Evolutionary conservation across 2,888 invertebrate species (phyloP).

Genomic region (Erebia palarica): DNA sequence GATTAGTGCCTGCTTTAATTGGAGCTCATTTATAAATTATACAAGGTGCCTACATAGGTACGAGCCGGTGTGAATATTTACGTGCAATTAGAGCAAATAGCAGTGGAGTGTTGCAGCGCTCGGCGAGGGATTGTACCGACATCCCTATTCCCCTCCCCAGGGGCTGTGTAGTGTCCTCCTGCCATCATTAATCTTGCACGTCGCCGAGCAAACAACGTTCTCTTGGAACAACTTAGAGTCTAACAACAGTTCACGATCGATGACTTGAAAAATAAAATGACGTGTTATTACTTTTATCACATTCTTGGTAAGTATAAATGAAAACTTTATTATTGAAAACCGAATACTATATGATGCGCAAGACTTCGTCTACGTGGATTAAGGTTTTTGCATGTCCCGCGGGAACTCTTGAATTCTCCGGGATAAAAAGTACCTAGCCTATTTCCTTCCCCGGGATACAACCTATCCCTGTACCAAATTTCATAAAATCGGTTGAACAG

Average conservation of each 20-base stretch:
- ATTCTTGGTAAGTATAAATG: neutral
- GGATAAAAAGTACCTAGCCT: no score
- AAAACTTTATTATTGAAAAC: neutral
- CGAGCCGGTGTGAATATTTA: constrained; percentile 54
- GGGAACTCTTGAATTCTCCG: no score
- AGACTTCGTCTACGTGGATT: no score
- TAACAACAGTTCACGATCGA: constrained; percentile 38
- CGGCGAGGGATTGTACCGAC: constrained; percentile 52
- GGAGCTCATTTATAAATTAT: constrained; percentile 60
- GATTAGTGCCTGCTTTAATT: constrained; percentile 52
- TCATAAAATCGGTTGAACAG: no score
- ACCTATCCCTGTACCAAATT: no score
- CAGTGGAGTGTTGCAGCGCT: constrained; percentile 49
- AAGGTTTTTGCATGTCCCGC: no score
- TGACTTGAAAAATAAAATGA: constrained; percentile 11
- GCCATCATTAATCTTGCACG: constrained; percentile 76
- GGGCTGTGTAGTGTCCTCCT: constrained; percentile 58
- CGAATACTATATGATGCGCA: no score
- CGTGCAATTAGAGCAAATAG: constrained; percentile 62
- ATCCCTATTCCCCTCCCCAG: constrained; percentile 48
- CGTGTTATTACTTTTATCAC: neutral
- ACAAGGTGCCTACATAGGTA: constrained; percentile 49
- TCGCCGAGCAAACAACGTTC: constrained; percentile 64
- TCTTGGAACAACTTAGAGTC: constrained; percentile 61
- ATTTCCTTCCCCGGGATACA: no score